Conservation (phyloP, 2,113 vertebrate genomes). For the Anolis carolinensis region DNA sequence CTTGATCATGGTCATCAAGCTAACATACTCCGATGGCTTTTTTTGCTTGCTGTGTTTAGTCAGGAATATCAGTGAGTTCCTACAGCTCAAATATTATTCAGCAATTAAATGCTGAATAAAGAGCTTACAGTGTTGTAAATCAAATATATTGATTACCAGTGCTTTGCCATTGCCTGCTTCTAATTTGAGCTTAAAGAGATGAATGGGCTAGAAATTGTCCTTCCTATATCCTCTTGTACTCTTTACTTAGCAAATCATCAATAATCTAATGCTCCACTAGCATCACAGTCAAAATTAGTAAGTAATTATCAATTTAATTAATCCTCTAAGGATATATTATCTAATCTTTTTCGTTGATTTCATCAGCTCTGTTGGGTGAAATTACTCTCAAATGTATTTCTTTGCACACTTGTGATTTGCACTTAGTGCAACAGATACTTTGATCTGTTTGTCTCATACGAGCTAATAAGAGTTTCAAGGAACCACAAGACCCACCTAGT, state of each 20-base stretch:
- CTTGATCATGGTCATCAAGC: not conserved
- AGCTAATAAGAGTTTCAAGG: too few relatives aligned
- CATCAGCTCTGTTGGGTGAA: not conserved
- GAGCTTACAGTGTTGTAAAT: not conserved
- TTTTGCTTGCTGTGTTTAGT: not conserved
- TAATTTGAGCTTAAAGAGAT: not conserved
- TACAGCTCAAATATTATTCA: too few relatives aligned
- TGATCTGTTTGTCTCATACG: too few relatives aligned
- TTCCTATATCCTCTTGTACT: not conserved
- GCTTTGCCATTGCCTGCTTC: not conserved
- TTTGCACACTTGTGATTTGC: not conserved
- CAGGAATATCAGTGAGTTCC: too few relatives aligned
- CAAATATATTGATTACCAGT: not conserved
- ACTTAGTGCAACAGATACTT: not conserved
- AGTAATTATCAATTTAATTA: not conserved
- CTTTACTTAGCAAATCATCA: not conserved
- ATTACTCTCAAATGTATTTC: not conserved
- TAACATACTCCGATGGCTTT: not conserved
- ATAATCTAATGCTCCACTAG: not conserved
- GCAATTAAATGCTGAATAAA: not conserved
- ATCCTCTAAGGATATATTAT: not conserved
- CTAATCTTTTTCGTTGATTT: not conserved
- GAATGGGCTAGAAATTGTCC: not conserved
- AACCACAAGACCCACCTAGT: too few relatives aligned
- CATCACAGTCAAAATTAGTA: not conserved